Base-by-base conservation (phyloP, 2,113 vertebrate species). In the Chaenogobius annularis region DNA sequence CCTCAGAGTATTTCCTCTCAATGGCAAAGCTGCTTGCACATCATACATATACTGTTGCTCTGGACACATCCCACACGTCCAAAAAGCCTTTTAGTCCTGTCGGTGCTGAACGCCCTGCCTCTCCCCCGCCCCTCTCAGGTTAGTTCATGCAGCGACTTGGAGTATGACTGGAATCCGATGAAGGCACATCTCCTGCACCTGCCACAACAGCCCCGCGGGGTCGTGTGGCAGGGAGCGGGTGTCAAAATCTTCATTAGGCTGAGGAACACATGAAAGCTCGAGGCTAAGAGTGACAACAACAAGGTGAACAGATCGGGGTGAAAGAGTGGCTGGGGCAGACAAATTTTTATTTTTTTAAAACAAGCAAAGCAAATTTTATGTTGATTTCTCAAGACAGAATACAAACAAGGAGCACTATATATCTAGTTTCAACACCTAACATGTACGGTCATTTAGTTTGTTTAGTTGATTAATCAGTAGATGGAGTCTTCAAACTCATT, bases 111-210 rank as follows among this genome's bases (percentile, higher is more conserved):
- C n/a, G 12, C 47, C 48, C 50, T 47, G 61, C 13, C 26, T n/a
- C 20, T 14, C 14, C 58, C 31, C 47, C 26, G 35, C n/a, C 35
- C 56, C 59, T 20, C 73, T 90, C 79, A 83, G 79, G 83, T 85
- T 87, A 83, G 83, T 83, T 88, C 73, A 71, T 81, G 83, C 52
- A 59, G 56, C 52, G 61, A 67, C 50, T 47, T 5, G 61, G 72
- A 83, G 56, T 58, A 85, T 84, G 81, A 78, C 13, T 72, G 83
- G 79, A 89, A 89, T 88, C 62, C 79, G 58, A 82, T 63, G 63
- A 61, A 68, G 74, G 64, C 55, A 43, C 10, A 13, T 74, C 63
- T 73, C 61, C 70, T 71, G 58, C 72, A 63, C 73, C 65, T 81
- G 40, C 70, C 72, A 75, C 11, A 74, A 72, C 66, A 71, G 64